These are phyloP conservation scores for Tupiocoris notatus DNA, from an alignment of 2,888 invertebrate species.

Conservation along the genomic window DNA sequence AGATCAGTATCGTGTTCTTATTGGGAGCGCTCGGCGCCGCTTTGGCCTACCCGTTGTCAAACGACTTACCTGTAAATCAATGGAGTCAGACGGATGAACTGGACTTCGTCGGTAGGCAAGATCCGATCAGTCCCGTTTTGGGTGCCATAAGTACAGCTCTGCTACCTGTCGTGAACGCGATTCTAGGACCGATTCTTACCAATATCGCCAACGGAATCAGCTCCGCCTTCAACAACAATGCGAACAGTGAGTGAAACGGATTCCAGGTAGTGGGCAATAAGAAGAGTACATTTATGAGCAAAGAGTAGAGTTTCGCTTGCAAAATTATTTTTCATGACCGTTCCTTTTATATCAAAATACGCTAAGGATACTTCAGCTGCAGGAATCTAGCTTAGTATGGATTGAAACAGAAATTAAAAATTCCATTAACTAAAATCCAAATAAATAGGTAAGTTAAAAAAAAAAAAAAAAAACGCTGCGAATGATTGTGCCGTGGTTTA, in stretches of 20 bases:
- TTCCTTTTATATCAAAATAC: too few species aligned
- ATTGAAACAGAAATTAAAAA: too few species aligned
- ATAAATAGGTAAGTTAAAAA: too few species aligned
- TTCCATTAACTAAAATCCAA: too few species aligned
- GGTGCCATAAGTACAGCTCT: constrained; percentile 30
- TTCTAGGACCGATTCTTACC: constrained; percentile 34
- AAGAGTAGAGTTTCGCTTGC: too few species aligned
- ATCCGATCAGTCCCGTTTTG: background rate
- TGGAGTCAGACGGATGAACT: background rate
- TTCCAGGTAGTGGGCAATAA: too few species aligned
- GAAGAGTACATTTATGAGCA: too few species aligned
- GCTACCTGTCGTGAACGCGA: constrained; percentile 21
- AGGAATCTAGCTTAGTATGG: too few species aligned
- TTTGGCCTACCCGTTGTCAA: constrained; percentile 7
- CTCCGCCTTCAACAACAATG: constrained; percentile 21
- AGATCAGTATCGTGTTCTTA: background rate
- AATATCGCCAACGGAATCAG: constrained; percentile 34
- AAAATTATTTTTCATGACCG: too few species aligned
- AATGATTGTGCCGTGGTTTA: too few species aligned
- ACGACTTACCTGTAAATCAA: background rate
- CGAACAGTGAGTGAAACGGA: constrained; percentile 38
- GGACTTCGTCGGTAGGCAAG: background rate
- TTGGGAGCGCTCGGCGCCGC: constrained; percentile 1
- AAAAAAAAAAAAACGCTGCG: too few species aligned
- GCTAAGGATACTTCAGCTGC: too few species aligned